Evolutionary conservation across 1,140 invertebrate genomes (phyloP).

Genomic region (Sminthurinus signatus): DNA sequence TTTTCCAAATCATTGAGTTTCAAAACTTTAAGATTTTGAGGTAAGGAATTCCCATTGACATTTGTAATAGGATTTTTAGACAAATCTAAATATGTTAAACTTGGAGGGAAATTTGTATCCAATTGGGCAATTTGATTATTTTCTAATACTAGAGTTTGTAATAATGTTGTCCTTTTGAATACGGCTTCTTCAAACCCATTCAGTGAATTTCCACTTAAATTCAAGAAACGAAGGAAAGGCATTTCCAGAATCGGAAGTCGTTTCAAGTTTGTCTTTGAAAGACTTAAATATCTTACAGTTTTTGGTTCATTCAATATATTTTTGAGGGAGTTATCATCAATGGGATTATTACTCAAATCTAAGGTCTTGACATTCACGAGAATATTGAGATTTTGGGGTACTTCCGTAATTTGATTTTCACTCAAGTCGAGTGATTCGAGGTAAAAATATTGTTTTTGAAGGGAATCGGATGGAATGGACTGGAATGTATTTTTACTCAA

Average conservation of each 20-base stretch:
- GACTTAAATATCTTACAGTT: slow-evolving; percentile 69
- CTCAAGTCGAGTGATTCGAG: slow-evolving; percentile 70
- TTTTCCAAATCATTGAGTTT: slow-evolving; percentile 60
- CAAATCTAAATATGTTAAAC: slow-evolving; percentile 61
- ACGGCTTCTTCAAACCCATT: slow-evolving; percentile 56
- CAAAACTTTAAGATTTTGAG: slow-evolving; percentile 54
- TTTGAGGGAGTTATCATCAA: slow-evolving; percentile 62
- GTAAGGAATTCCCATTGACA: slow-evolving; percentile 27
- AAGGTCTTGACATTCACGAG: slow-evolving; percentile 80
- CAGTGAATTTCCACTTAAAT: slow-evolving; percentile 72
- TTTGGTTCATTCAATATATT: slow-evolving; percentile 81
- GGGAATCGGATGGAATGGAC: slow-evolving; percentile 64
- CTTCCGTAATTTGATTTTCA: slow-evolving; percentile 64
- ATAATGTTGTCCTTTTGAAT: slow-evolving; percentile 67
- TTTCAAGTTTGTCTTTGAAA: slow-evolving; percentile 70
- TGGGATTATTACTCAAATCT: slow-evolving; percentile 77
- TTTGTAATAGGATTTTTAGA: slow-evolving; percentile 65
- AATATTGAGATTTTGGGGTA: slow-evolving; percentile 74
- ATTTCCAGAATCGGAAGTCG: slow-evolving; percentile 60
- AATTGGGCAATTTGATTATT: slow-evolving; percentile 56
- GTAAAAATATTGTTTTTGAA: slow-evolving; percentile 76
- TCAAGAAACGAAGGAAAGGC: slow-evolving; percentile 73
- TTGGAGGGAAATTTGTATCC: slow-evolving; percentile 49
- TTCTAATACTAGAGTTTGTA: slow-evolving; percentile 71
- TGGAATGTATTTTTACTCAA: slow-evolving; percentile 69